Conservation (phyloP, 2,888 invertebrate genomes). For the Drosophila crucigera region DNA sequence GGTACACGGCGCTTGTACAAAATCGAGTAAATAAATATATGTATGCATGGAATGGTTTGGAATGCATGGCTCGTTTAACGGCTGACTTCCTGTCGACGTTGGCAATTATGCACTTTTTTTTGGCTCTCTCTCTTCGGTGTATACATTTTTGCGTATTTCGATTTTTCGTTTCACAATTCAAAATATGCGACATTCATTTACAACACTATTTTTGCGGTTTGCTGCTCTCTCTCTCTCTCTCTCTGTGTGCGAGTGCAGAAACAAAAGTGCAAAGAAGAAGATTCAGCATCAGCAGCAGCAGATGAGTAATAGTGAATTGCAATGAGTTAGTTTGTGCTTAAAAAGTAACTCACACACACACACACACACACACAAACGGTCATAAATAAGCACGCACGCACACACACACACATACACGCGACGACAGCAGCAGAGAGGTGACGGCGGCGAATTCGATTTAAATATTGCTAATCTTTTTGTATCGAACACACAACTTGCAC, state of each 20-base stretch:
- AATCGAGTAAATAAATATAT: constrained; percentile 44
- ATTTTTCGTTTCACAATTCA: constrained; percentile 42
- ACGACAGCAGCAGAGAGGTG: constrained; percentile 27
- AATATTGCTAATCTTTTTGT: constrained; percentile 63
- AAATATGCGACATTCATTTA: constrained; percentile 3
- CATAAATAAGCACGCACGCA: constrained; percentile 20
- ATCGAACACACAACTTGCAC: constrained; percentile 51
- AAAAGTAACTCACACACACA: constrained; percentile 52
- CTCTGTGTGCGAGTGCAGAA: constrained; percentile 1
- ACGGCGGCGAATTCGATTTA: constrained; percentile 38
- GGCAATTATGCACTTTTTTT: constrained; percentile 46
- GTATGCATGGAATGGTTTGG: constrained; percentile 14
- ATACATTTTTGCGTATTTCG: constrained; percentile 46
- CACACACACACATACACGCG: constrained; percentile 19
- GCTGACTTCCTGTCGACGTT: constrained; percentile 26
- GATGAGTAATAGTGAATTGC: constrained; percentile 67
- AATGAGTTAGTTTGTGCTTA: constrained; percentile 66
- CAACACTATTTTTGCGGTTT: constrained; percentile 26
- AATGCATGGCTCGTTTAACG: constrained; percentile 40
- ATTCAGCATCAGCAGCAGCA: constrained; percentile 38
- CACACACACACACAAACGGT: constrained; percentile 32
- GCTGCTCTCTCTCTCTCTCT: constrained; percentile 12
- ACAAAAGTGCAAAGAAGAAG: constrained; percentile 30
- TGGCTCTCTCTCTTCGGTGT: constrained; percentile 40
- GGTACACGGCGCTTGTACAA: constrained; percentile 57